Evolutionary conservation across 2,113 vertebrate species (phyloP).

Genomic region (Tragelaphus strepsiceros): DNA sequence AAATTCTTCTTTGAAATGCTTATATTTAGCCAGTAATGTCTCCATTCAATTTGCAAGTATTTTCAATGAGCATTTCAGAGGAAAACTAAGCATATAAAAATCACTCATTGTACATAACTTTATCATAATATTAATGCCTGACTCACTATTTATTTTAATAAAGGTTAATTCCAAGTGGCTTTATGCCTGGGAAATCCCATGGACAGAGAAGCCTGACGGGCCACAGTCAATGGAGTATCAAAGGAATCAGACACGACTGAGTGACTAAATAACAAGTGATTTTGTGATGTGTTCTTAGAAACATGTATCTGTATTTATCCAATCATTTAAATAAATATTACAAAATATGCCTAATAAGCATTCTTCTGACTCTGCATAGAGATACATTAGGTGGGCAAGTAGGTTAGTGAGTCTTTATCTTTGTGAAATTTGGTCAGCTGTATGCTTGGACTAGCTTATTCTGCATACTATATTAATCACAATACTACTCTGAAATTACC

Average conservation of each 20-base stretch:
- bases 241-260: not conserved
- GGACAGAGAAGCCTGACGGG: not conserved
- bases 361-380: slow-evolving; percentile 7
- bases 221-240: not conserved
- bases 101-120: not conserved
- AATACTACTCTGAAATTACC: slow-evolving; percentile 80
- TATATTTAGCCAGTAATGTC: not conserved
- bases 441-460: not conserved
- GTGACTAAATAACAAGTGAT: not conserved
- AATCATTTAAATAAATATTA: not conserved
- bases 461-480: not conserved
- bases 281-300: not conserved
- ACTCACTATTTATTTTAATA: not conserved
- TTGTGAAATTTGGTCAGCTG: not conserved
- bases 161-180: not conserved
- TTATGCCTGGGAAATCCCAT: not conserved
- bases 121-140: not conserved
- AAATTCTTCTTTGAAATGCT: not conserved
- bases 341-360: not conserved
- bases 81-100: not conserved
- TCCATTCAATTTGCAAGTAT: not conserved
- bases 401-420: not conserved
- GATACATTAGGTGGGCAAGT: not conserved
- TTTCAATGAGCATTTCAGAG: not conserved
- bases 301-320: not conserved